These are phyloP conservation scores for Epiperipatus broadwayi DNA, from an alignment of 2,888 invertebrate genomes.

Conservation along the genomic window DNA sequence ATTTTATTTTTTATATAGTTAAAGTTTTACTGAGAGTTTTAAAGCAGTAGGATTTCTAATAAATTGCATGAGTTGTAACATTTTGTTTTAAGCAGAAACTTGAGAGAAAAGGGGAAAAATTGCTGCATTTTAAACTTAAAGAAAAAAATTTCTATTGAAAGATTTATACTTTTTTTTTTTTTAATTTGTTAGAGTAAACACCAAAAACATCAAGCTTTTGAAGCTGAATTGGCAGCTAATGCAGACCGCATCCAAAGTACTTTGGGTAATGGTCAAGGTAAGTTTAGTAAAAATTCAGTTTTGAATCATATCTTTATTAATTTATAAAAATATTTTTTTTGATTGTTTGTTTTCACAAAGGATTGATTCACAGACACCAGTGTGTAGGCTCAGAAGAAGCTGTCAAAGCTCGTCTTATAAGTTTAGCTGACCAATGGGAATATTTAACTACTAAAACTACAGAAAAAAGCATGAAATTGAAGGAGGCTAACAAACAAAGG, in stretches of 20 bases:
- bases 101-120: constrained; percentile 1
- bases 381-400: constrained; percentile 97
- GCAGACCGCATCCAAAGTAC: constrained; percentile 92
- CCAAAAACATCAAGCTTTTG: constrained; percentile 99
- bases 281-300: constrained; percentile 12
- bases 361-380: constrained; percentile 73
- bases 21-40: too few species aligned
- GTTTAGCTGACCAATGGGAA: constrained; percentile 95
- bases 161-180: constrained; percentile 15
- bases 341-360: constrained; percentile 21
- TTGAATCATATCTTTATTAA: neutral
- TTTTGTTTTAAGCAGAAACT: too few species aligned
- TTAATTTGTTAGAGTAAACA: constrained; percentile 56
- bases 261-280: constrained; percentile 79
- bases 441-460: constrained; percentile 91
- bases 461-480: constrained; percentile 90
- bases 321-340: constrained; percentile 7
- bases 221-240: constrained; percentile 94
- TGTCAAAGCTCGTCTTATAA: constrained; percentile 65
- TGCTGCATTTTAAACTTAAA: too few species aligned
- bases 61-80: too few species aligned
- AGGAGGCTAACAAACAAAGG: constrained; percentile 96
- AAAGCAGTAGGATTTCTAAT: too few species aligned
- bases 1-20: too few species aligned
- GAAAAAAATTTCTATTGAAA: constrained; percentile 1